phyloP scores from a whole-genome alignment of 2,113 vertebrate species.

The Murina feae region DNA sequence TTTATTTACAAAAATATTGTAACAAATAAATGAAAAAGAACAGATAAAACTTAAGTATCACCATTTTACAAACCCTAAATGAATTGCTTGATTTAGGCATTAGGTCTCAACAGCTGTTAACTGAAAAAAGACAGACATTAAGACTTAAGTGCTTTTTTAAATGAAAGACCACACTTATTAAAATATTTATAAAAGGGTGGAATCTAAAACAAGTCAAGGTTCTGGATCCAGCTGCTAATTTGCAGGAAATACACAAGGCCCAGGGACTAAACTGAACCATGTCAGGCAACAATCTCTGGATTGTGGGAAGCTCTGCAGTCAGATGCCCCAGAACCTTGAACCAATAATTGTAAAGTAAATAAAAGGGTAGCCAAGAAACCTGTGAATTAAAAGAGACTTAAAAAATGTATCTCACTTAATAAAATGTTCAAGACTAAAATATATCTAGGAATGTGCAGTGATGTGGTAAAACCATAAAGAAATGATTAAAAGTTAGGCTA shows the following conservation, averaged over 20 bases:
- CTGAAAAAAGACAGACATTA: background rate
- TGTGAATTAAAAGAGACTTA: background rate
- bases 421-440: background rate
- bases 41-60: background rate
- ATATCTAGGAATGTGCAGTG: background rate
- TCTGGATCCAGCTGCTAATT: background rate
- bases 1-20: background rate
- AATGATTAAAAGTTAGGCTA: background rate
- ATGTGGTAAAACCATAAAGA: background rate
- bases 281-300: background rate
- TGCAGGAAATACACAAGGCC: background rate
- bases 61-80: background rate
- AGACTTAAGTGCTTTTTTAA: background rate
- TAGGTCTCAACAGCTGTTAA: background rate
- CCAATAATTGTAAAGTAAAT: background rate
- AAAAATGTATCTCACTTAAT: background rate
- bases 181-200: background rate
- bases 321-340: background rate
- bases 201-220: background rate
- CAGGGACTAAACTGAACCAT: background rate
- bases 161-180: background rate
- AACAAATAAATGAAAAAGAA: slow-evolving; percentile 21
- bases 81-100: background rate
- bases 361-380: background rate
- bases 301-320: background rate